Evolutionary conservation across 35 echinoderm and acorn worm species (phyloP), one percentile per base, ranked within the genome.

Genomic region (Diadema setosum): DNA sequence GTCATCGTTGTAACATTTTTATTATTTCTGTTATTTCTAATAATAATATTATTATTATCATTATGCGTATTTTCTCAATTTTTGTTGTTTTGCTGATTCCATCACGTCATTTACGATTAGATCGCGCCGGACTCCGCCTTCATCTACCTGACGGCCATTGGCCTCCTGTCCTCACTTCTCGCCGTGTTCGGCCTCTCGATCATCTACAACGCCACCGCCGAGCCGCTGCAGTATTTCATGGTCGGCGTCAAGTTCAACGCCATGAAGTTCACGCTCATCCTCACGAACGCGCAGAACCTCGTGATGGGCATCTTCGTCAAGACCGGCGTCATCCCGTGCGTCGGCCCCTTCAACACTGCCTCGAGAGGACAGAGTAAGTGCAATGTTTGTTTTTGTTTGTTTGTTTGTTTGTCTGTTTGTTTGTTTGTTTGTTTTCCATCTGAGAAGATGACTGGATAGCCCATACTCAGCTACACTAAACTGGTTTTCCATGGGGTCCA

Each of bases 211-310:
- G 88, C 80, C 5, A 48, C 88, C 11, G 4, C 30, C 45, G 58
- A n/a, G 27, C 58, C 33, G 7, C 88, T 90, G 42, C 46, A 70
- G 33, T 50, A 82, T 25, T 65, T 65, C 2, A 87, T 46, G 37
- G 39, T 90, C 43, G 21, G 39, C 32, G 58, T 83, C 55, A 82
- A 83, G 44, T 90, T 90, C 24, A 18, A 35, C n/a, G 45, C 81
- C 52, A 81, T 90, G 26, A 83, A 90, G 63, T 42, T 30, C 59
- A 60, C 84, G 17, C 81, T 90, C 67, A 90, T 90, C 58, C 21
- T 90, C 27, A 81, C 88, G 40, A 90, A 82, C 46, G 42, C 58
- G 8, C 88, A 90, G 60, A 45, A 42, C 12, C 88, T 90, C 36
- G 9, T 90, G 5, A 65, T 90, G 23, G 58, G 57, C 35, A 90